These are phyloP conservation scores for Anthopleura sola DNA, from an alignment of 64 coral and sea anemone genomes.

Conservation along the genomic window DNA sequence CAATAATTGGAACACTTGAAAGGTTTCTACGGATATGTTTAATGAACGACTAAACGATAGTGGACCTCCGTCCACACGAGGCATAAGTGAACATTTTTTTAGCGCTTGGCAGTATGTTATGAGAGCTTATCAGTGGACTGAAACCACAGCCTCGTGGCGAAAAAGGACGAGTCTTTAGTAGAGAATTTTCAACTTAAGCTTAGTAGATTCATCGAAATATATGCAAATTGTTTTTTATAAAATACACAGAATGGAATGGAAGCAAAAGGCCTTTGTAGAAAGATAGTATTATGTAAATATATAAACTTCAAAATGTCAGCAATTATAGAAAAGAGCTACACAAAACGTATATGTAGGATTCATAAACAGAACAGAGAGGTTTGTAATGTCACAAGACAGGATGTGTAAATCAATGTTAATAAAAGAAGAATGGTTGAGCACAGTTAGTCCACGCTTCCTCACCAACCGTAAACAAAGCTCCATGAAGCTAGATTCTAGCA, in stretches of 20 bases:
- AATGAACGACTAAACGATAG: neutral
- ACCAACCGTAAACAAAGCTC: neutral
- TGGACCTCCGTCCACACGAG: no score
- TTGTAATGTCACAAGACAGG: neutral
- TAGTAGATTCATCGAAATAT: no score
- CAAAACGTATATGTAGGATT: neutral
- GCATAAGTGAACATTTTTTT: no score
- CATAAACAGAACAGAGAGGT: neutral
- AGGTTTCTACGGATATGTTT: neutral
- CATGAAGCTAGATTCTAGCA: neutral
- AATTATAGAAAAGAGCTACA: neutral
- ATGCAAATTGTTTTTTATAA: no score
- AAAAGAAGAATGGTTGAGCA: neutral
- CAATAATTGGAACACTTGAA: neutral
- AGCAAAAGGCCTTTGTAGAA: neutral
- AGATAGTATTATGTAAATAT: neutral
- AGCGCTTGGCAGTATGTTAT: no score
- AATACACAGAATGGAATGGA: neutral
- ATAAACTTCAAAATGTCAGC: neutral
- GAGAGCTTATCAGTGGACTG: no score
- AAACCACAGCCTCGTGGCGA: no score
- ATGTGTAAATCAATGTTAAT: neutral
- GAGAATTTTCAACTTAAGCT: no score
- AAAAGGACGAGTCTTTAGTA: no score
- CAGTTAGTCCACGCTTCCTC: neutral